Base-by-base conservation (phyloP, 2,888 invertebrate species). In the Ceramica pisi region DNA sequence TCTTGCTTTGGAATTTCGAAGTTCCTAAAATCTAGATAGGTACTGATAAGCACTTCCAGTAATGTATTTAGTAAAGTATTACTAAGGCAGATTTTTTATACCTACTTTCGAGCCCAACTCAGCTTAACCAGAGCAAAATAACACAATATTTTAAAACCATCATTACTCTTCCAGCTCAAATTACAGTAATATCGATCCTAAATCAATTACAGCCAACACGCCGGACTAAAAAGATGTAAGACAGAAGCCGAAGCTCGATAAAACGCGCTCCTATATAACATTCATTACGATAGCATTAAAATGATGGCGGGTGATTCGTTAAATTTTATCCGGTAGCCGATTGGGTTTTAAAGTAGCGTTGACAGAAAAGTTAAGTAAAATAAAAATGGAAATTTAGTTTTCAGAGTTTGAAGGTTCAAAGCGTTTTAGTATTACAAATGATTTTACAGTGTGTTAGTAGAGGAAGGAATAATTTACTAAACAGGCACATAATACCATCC, bases 261-360 rank as follows among this genome's bases (percentile, higher is more conserved):
- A 84, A 85, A 82, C 78, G 61, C 67, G 64, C 67, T 80, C 86
- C 84, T 90, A 87, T 87, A 88, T 88, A 79, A 87, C 87, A 82
- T 89, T 89, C 86, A 88, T 88, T 90, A 87, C 84, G 88, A 88
- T 89, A 87, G 77, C 86, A 87, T 83, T 87, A 83, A 85, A 86
- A 85, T 83, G 89, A 89, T 86, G 90, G 86, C 90, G 87, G 90
- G 88, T 87, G 86, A 89, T 90, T 87, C 88, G 87, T 89, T 87
- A 87, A 84, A 85, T 86, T 87, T 86, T 89, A 88, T 89, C 88
- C 89, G 83, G 90, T 90, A 90, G 89, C 89, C 71, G 86, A 87
- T 85, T 87, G 85, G 78, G 68, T 31, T 64, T 74, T 66, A 56
- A 56, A 16, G 84, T 83, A 89, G 62, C 65, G 90, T 72, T 67